Percentiles rank a stretch among this genome's conserved stretches.
phyloP scores from a whole-genome alignment of 2,797 vertebrate species.

The Ptychobarbus kaznakovi region DNA sequence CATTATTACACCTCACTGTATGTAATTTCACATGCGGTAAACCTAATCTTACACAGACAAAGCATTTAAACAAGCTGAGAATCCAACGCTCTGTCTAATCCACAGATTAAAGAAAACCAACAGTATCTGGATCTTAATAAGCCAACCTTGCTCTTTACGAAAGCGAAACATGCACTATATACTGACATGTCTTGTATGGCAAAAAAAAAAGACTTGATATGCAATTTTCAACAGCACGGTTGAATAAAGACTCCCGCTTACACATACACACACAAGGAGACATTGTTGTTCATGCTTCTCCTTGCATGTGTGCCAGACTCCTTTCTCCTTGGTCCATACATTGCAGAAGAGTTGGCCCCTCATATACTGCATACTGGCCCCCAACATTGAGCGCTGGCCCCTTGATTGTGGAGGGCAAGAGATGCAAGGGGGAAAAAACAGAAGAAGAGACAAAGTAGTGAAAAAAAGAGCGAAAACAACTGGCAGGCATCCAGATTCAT shows the following conservation, averaged over 20 bases:
- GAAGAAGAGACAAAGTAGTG: constrained; percentile 44
- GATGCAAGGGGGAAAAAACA: constrained; percentile 46
- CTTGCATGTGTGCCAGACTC: constrained; percentile 47
- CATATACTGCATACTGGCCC: constrained; percentile 29
- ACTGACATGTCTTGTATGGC: neutral
- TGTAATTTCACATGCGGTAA: constrained; percentile 12
- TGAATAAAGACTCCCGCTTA: constrained; percentile 40
- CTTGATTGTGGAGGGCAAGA: constrained; percentile 75
- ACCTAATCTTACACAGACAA: constrained; percentile 17
- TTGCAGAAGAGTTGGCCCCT: constrained; percentile 73
- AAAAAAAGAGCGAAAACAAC: constrained; percentile 70
- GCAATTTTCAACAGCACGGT: constrained; percentile 62
- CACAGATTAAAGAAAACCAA: constrained; percentile 18
- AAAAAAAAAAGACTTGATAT: constrained; percentile 44
- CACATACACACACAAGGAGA: constrained; percentile 60
- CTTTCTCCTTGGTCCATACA: constrained; percentile 73
- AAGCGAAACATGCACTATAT: neutral
- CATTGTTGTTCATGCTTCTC: constrained; percentile 50
- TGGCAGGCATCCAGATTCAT: constrained; percentile 86
- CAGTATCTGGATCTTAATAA: neutral
- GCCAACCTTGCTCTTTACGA: neutral
- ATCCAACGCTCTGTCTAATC: constrained; percentile 5
- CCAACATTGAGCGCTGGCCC: constrained; percentile 76
- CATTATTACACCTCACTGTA: neutral
- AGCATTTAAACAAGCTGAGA: constrained; percentile 14